These are phyloP conservation scores for Oryzias javanicus DNA, from an alignment of 2,113 vertebrate genomes.

Conservation along the genomic window DNA sequence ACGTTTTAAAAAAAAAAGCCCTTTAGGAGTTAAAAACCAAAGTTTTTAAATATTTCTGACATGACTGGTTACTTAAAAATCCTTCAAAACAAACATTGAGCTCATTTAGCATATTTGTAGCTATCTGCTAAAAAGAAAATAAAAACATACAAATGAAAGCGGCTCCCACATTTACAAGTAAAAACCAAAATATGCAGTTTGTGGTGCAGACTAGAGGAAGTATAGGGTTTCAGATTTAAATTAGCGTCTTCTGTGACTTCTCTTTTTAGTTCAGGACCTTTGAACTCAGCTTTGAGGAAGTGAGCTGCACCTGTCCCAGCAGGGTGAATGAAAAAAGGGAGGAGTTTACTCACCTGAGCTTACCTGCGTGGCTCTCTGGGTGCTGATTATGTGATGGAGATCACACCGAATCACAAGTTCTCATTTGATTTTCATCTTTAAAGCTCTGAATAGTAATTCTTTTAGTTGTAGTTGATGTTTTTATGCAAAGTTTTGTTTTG, in stretches of 20 bases:
- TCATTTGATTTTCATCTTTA: too few species aligned
- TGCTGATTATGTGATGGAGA: too few species aligned
- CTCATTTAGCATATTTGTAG: too few species aligned
- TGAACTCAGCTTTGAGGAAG: conserved; percentile 52
- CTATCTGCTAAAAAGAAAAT: not conserved
- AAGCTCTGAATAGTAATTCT: too few species aligned
- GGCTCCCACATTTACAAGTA: not conserved
- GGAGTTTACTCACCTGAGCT: conserved; percentile 5
- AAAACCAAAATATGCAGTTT: conserved; percentile 17
- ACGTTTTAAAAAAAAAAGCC: too few species aligned
- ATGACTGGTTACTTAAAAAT: too few species aligned
- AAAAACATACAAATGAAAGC: not conserved
- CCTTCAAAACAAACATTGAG: too few species aligned
- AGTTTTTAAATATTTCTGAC: too few species aligned
- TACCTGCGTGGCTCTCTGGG: conserved; percentile 6
- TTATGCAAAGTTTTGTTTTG: too few species aligned
- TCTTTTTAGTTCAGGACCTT: conserved; percentile 29
- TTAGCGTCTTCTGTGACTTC: conserved; percentile 30
- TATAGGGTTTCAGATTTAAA: conserved; percentile 42
- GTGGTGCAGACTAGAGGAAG: conserved; percentile 28
- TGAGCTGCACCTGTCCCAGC: conserved; percentile 41
- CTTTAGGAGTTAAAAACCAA: too few species aligned
- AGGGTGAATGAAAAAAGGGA: not conserved
- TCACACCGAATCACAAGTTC: too few species aligned
- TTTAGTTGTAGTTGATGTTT: too few species aligned